Percentiles rank a stretch among this genome's conserved stretches.
Conservation (phyloP, 53 echinoderm and acorn worm genomes). For the Zoroaster sp. region DNA sequence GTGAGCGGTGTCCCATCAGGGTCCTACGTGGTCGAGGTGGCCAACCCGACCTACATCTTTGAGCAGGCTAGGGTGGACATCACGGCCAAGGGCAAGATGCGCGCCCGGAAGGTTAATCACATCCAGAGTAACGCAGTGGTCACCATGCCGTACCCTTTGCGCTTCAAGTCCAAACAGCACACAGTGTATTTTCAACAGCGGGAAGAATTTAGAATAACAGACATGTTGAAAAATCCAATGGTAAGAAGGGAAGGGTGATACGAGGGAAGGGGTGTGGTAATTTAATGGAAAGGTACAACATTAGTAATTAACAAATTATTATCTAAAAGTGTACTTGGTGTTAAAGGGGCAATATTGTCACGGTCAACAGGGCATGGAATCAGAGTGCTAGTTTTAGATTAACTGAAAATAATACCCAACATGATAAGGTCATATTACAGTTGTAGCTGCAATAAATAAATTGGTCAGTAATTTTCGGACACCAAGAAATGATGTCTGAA, state of each 20-base stretch:
- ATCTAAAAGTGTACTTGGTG: too few species aligned
- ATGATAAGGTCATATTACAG: too few species aligned
- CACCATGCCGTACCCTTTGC: constrained; percentile 76
- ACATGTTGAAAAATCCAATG: constrained; percentile 97
- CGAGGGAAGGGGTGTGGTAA: neutral
- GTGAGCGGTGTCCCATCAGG: constrained; percentile 81
- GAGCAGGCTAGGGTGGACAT: constrained; percentile 93
- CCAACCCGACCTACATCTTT: constrained; percentile 85
- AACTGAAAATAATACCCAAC: too few species aligned
- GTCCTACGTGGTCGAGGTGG: constrained; percentile 86
- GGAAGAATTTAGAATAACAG: constrained; percentile 83
- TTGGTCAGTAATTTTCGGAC: too few species aligned
- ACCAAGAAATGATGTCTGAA: too few species aligned
- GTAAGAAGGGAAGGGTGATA: constrained; percentile 49
- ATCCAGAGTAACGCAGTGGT: constrained; percentile 81
- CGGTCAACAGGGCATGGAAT: too few species aligned
- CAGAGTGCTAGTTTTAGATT: too few species aligned
- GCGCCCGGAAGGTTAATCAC: constrained; percentile 85
- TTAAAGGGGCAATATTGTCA: too few species aligned
- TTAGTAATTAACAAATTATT: too few species aligned
- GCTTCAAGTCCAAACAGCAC: constrained; percentile 78
- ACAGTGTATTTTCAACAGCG: constrained; percentile 86
- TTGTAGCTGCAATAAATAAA: too few species aligned
- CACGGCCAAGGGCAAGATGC: constrained; percentile 89
- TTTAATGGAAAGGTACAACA: too few species aligned